A percentile compares a stretch with the other conserved stretches of the same genome.
Evolutionary conservation across 2,888 invertebrate species (phyloP).

Genomic region (Endomychus coccineus): DNA sequence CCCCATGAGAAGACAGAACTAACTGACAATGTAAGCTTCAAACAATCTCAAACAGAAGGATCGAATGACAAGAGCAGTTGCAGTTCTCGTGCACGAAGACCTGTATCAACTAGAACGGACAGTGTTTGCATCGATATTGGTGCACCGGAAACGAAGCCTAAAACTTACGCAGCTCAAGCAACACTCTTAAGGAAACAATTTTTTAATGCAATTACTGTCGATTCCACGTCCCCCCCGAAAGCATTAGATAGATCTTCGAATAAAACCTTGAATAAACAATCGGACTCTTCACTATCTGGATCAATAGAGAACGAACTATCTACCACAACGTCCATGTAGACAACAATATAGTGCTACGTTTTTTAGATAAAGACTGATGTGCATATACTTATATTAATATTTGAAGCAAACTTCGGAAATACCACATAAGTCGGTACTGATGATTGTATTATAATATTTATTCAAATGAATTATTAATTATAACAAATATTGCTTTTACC

Average conservation of each 20-base stretch:
- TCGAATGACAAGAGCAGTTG: constrained; percentile 42
- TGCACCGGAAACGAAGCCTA: constrained; percentile 32
- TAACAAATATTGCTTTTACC: too few species aligned
- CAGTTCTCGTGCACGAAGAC: constrained; percentile 37
- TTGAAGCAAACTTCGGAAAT: too few species aligned
- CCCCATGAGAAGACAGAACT: constrained; percentile 58
- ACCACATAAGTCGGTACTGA: too few species aligned
- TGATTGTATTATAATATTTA: too few species aligned
- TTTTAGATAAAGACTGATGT: constrained; percentile 28
- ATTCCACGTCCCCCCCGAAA: constrained; percentile 31
- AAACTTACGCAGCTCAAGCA: constrained; percentile 44
- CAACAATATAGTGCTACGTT: constrained; percentile 29
- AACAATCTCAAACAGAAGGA: constrained; percentile 40
- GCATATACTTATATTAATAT: constrained; percentile 24
- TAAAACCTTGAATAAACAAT: constrained; percentile 32
- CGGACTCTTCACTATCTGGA: constrained; percentile 7
- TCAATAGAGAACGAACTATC: constrained; percentile 17
- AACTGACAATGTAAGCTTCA: constrained; percentile 56
- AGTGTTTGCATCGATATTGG: constrained; percentile 40
- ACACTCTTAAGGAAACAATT: constrained; percentile 48
- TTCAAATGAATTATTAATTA: too few species aligned
- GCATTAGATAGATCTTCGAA: constrained; percentile 39
- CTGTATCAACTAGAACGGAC: constrained; percentile 30
- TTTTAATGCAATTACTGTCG: constrained; percentile 42
- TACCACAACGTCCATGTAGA: constrained; percentile 20